Conservation (phyloP, 2,888 invertebrate genomes). For the Leptinotarsa rubiginosa region DNA sequence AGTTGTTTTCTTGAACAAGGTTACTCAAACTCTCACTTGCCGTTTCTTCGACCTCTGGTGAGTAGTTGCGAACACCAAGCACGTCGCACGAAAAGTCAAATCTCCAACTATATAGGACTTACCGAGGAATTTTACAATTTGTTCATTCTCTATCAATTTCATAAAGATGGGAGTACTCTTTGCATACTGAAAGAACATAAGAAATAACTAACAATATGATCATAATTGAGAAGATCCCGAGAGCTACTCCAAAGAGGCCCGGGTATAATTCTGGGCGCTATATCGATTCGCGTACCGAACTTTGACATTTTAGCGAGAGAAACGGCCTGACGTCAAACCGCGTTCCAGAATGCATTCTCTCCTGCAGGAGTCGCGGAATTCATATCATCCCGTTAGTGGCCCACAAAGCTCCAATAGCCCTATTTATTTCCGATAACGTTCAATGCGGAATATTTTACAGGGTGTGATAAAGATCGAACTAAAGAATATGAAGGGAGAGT, state of each 20-base stretch:
- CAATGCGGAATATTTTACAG: not conserved
- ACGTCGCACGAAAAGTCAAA: not conserved
- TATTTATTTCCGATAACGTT: not conserved
- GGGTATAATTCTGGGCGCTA: constrained; percentile 52
- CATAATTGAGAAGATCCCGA: constrained; percentile 14
- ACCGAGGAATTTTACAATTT: not conserved
- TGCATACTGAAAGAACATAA: not conserved
- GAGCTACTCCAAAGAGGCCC: constrained; percentile 35
- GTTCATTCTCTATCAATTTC: not conserved
- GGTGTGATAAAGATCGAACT: not conserved
- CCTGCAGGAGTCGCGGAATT: constrained; percentile 20
- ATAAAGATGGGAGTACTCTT: not conserved
- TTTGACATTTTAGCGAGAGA: constrained; percentile 54
- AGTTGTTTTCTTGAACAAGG: not conserved
- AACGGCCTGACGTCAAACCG: constrained; percentile 43
- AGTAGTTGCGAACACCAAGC: not conserved
- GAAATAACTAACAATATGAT: constrained; percentile 4
- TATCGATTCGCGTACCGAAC: constrained; percentile 56
- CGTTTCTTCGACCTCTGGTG: not conserved
- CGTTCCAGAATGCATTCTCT: constrained; percentile 26
- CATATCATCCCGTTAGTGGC: constrained; percentile 10
- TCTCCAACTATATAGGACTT: not conserved
- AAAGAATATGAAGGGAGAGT: not conserved
- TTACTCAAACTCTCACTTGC: not conserved
- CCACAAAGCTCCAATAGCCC: not conserved